Conservation (phyloP, 2,797 vertebrate species). For the Phalloptychus januarius region DNA sequence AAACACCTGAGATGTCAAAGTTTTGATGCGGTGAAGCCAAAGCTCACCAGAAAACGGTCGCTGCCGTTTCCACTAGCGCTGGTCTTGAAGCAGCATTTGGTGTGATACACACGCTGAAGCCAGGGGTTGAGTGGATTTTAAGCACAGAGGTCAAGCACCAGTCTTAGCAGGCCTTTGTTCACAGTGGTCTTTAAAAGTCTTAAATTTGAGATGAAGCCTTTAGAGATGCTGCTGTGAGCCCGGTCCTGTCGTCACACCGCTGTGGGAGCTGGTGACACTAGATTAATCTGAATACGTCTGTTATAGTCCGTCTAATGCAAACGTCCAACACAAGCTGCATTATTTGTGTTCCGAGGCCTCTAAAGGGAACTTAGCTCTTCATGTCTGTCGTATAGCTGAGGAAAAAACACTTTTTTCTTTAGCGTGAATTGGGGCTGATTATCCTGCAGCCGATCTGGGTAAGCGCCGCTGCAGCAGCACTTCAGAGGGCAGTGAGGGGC, state of each 20-base stretch:
- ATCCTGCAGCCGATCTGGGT: slow-evolving; percentile 57
- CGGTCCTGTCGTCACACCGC: slow-evolving; percentile 40
- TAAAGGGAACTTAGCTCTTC: slow-evolving; percentile 38
- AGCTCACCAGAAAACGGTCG: no score
- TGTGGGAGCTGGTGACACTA: slow-evolving; percentile 69
- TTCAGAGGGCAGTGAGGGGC: slow-evolving; percentile 54
- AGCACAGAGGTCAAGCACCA: no score
- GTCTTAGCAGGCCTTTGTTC: no score
- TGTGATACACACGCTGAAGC: no score
- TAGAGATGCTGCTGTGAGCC: not conserved
- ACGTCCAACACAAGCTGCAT: slow-evolving; percentile 59
- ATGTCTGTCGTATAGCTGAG: slow-evolving; percentile 46
- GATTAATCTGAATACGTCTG: slow-evolving; percentile 71
- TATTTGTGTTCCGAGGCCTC: slow-evolving; percentile 62
- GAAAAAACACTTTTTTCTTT: slow-evolving; percentile 11
- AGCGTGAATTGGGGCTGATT: slow-evolving; percentile 54
- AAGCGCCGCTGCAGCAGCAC: slow-evolving; percentile 54
- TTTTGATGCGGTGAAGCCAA: no score
- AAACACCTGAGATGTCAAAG: no score
- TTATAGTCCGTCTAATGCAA: slow-evolving; percentile 47
- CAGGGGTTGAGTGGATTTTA: no score
- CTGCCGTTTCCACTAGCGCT: no score
- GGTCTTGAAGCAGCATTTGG: no score
- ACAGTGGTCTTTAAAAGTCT: no score
- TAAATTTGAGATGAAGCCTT: no score